Conservation (phyloP, 2,888 invertebrate species). For the Syrista parreyssii region DNA sequence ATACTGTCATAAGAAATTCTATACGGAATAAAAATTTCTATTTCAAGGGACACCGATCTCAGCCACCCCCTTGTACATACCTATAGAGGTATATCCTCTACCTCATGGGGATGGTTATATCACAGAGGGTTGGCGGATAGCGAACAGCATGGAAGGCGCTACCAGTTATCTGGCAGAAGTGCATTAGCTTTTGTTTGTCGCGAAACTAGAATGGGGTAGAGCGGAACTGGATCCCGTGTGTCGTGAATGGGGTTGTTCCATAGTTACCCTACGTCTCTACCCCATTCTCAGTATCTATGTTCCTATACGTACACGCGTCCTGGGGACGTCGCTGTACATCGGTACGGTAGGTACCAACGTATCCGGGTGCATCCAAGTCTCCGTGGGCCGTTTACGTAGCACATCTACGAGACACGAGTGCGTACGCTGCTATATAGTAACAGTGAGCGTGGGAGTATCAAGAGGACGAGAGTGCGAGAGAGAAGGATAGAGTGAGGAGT, state of each 20-base stretch:
- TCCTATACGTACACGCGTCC: background rate
- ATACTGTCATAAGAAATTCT: background rate
- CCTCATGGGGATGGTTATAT: background rate
- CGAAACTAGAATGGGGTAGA: conserved; percentile 15
- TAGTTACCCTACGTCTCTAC: background rate
- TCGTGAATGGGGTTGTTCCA: conserved; percentile 32
- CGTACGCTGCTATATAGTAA: background rate
- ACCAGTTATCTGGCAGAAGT: conserved; percentile 46
- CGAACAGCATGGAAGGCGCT: conserved; percentile 15
- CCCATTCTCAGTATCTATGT: background rate
- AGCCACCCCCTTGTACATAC: background rate
- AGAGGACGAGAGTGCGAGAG: conserved; percentile 7
- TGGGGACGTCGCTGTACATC: background rate
- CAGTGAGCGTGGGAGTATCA: conserved; percentile 2
- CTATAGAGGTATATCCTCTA: background rate
- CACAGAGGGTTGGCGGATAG: background rate
- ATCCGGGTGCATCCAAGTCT: background rate
- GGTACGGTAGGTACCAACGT: background rate
- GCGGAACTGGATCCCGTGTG: conserved; percentile 34
- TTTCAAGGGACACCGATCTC: background rate
- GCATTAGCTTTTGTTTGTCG: conserved; percentile 50
- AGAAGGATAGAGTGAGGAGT: background rate
- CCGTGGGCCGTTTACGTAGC: background rate
- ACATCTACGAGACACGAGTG: background rate
- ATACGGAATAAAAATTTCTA: background rate